Percentiles rank a stretch among this genome's conserved stretches.
Evolutionary conservation across 2,888 invertebrate genomes (phyloP).

Genomic region (Harpagoxenus sublaevis): DNA sequence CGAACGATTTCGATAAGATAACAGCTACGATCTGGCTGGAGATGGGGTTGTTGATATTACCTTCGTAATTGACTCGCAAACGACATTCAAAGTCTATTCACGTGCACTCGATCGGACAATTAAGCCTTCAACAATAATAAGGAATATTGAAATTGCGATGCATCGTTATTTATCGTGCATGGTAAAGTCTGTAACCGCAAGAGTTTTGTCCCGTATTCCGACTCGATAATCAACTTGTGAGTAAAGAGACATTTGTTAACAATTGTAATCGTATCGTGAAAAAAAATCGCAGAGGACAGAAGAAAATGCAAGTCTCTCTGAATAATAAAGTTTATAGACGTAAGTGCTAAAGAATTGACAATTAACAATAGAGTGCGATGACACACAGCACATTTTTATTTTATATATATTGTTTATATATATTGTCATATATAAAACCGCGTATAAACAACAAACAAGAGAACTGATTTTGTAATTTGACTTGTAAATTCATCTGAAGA

Average conservation of each 20-base stretch:
- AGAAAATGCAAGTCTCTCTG: neutral
- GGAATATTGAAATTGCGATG: slow-evolving; percentile 38
- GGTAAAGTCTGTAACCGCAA: neutral
- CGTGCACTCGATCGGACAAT: slow-evolving; percentile 42
- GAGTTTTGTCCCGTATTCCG: neutral
- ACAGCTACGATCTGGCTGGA: slow-evolving; percentile 26
- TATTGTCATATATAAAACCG: neutral
- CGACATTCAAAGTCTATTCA: slow-evolving; percentile 38
- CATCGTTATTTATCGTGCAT: neutral
- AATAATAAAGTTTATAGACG: neutral
- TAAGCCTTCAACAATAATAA: slow-evolving; percentile 31
- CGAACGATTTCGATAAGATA: slow-evolving; percentile 49
- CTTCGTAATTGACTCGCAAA: slow-evolving; percentile 50
- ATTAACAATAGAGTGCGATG: neutral
- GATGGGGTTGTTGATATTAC: slow-evolving; percentile 37
- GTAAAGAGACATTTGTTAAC: slow-evolving; percentile 1
- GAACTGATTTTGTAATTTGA: neutral
- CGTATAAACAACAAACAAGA: neutral
- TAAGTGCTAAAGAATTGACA: neutral
- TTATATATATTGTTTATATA: neutral
- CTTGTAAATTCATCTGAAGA: neutral
- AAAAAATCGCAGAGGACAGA: neutral
- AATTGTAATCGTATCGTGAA: neutral
- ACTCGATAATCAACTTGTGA: neutral
- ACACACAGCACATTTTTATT: neutral